phyloP scores from a whole-genome alignment of 2,797 vertebrate species.

The Champsocephalus esox region DNA sequence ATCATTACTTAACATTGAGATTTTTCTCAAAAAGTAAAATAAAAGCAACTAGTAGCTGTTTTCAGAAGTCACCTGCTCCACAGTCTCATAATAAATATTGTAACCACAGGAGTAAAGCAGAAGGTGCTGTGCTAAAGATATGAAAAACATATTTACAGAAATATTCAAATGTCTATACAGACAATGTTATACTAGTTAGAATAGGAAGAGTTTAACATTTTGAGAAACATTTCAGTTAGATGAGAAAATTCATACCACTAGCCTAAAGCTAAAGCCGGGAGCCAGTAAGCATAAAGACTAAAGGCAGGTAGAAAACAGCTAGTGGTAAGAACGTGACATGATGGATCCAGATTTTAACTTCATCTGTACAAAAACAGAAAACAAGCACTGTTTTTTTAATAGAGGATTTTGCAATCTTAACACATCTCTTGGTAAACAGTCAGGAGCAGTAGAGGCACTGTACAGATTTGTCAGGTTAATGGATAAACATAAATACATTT shows the following conservation, averaged over 20 bases:
- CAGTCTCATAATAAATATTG: neutral
- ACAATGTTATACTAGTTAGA: conserved; percentile 2
- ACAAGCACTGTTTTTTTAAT: neutral
- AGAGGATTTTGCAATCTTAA: neutral
- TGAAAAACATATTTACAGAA: conserved; percentile 26
- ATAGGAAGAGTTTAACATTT: neutral
- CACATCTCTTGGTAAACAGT: neutral
- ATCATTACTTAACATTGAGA: neutral
- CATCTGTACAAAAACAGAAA: neutral
- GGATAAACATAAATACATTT: neutral
- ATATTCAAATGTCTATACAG: neutral
- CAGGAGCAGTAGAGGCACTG: neutral
- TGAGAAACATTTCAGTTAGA: neutral
- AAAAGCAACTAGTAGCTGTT: conserved; percentile 10
- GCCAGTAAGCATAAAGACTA: neutral
- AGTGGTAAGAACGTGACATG: neutral
- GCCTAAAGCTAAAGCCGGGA: neutral
- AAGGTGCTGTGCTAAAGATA: conserved; percentile 43
- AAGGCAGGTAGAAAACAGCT: neutral
- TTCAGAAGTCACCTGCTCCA: conserved; percentile 2
- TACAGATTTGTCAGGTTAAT: neutral
- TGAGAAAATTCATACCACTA: neutral
- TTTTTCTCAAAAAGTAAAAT: conserved; percentile 14
- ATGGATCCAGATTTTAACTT: neutral
- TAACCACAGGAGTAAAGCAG: conserved; percentile 8